A percentile compares a stretch with the other conserved stretches of the same genome.
Conservation (phyloP, 2,797 vertebrate genomes). For the Pangasius mekongensis region DNA sequence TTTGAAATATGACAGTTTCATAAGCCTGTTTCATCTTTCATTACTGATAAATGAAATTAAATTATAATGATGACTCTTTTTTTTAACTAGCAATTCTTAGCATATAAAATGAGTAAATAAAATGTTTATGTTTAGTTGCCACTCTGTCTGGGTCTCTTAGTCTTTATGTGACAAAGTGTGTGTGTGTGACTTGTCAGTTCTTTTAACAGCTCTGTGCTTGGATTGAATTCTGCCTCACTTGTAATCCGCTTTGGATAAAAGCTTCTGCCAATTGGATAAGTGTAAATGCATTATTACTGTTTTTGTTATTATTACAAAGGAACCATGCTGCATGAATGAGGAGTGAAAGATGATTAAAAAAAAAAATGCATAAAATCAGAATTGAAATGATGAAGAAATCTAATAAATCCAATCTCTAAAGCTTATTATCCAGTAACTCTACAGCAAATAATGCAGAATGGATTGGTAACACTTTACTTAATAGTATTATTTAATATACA, state of each 20-base stretch:
- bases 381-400: background rate
- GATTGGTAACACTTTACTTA: background rate
- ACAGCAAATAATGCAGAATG: background rate
- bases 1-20: background rate
- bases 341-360: background rate
- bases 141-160: background rate
- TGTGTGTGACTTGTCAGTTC: background rate
- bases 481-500: background rate
- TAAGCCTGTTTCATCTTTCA: background rate
- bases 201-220: background rate
- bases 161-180: background rate
- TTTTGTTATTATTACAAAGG: background rate
- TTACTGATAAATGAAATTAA: background rate
- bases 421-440: background rate
- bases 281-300: background rate
- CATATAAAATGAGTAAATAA: background rate
- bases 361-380: background rate
- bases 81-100: background rate
- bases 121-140: too few species aligned
- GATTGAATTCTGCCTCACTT: background rate
- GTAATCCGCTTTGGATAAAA: slow-evolving; percentile 9
- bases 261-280: slow-evolving; percentile 5
- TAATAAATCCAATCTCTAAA: background rate
- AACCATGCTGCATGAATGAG: background rate
- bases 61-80: background rate